Evolutionary conservation across 1,140 invertebrate genomes (phyloP).

Genomic region (Drosophila mojavensis): DNA sequence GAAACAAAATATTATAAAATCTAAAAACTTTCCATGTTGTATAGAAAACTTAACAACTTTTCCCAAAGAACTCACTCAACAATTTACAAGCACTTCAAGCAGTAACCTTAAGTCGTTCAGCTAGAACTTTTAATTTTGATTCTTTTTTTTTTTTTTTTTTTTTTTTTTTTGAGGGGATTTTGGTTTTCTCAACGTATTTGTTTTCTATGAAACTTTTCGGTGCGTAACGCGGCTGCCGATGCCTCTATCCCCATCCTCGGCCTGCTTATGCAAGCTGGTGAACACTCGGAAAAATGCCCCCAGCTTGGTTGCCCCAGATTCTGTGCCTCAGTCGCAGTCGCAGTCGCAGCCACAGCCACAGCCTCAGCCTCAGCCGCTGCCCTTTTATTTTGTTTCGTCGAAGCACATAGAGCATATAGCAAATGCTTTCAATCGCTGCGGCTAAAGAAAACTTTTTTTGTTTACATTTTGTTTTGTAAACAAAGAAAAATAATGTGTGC

Average conservation of each 20-base stretch:
- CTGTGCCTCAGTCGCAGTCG: conserved; percentile 34
- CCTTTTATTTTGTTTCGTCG: conserved; percentile 41
- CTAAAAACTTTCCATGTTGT: no score
- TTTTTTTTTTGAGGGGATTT: not conserved
- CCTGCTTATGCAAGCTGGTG: conserved; percentile 73
- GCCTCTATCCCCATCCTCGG: conserved; percentile 38
- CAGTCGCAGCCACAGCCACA: conserved; percentile 18
- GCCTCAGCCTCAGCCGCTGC: conserved; percentile 16
- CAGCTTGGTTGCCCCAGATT: conserved; percentile 80
- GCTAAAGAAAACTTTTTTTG: conserved; percentile 73
- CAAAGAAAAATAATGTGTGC: conserved; percentile 60
- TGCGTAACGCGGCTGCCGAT: conserved; percentile 57
- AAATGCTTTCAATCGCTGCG: conserved; percentile 73
- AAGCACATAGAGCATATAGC: conserved; percentile 52
- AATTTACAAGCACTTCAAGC: no score
- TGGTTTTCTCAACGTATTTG: conserved; percentile 38
- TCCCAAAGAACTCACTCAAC: no score
- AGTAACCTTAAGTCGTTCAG: conserved; percentile 7
- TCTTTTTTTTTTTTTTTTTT: not conserved
- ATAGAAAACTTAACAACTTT: no score
- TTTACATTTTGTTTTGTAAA: conserved; percentile 83
- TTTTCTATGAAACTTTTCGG: conserved; percentile 58
- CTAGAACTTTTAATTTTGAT: conserved; percentile 16
- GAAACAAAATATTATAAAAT: no score
- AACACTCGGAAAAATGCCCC: conserved; percentile 64